Conservation (phyloP, 2,888 invertebrate genomes). For the Nomada fucata region DNA sequence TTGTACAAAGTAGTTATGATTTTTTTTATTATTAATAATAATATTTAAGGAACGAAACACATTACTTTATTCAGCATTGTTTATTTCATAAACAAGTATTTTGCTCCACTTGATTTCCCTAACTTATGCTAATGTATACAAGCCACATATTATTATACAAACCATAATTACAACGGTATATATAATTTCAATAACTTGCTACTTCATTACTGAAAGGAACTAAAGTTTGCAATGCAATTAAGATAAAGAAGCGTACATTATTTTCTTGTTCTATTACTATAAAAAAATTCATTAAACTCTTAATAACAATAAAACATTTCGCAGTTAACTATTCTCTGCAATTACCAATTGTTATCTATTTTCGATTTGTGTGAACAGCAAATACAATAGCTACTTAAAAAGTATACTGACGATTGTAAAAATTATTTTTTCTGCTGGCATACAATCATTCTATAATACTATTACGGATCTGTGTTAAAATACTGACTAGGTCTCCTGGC, state of each 20-base stretch:
- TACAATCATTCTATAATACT: slow-evolving; percentile 15
- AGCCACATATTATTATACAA: not conserved
- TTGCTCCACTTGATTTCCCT: not conserved
- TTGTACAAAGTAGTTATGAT: slow-evolving; percentile 26
- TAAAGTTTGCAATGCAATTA: not conserved
- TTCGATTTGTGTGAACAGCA: not conserved
- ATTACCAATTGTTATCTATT: slow-evolving; percentile 8
- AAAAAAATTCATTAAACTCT: slow-evolving; percentile 9
- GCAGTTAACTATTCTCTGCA: slow-evolving; percentile 1
- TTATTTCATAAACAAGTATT: slow-evolving; percentile 1
- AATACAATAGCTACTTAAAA: slow-evolving; percentile 30
- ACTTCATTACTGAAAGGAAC: not conserved
- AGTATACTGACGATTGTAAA: slow-evolving; percentile 15
- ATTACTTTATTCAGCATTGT: not conserved
- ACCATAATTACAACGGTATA: not conserved
- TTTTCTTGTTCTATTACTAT: not conserved
- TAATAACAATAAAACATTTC: not conserved
- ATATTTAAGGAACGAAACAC: not conserved
- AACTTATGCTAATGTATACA: not conserved
- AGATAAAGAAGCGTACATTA: slow-evolving; percentile 10
- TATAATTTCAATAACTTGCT: not conserved
- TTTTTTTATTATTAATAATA: not conserved
- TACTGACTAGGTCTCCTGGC: slow-evolving; percentile 40
- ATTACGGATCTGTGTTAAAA: slow-evolving; percentile 37
- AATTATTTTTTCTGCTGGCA: not conserved